phyloP scores from a whole-genome alignment of 2,113 vertebrate genomes.

The Piaya cayana region DNA sequence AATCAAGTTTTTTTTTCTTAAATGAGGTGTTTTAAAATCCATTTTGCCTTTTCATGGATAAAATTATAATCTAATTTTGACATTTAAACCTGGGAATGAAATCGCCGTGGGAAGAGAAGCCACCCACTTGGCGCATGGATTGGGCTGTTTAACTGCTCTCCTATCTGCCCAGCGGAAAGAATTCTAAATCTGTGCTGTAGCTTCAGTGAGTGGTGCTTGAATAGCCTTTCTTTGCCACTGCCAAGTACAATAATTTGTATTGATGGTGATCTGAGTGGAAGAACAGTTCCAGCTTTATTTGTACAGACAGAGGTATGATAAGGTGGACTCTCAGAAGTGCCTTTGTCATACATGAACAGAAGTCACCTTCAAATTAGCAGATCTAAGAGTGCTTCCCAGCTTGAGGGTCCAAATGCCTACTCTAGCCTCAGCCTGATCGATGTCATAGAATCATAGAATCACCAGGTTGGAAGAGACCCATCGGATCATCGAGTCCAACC shows the following conservation, averaged over 20 bases:
- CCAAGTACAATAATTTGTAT: not conserved
- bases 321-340: not conserved
- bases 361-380: not conserved
- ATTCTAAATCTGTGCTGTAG: slow-evolving; percentile 26
- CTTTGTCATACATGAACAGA: not conserved
- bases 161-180: slow-evolving; percentile 37
- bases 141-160: slow-evolving; percentile 7
- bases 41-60: slow-evolving; percentile 51
- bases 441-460: no score
- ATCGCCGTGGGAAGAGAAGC: slow-evolving; percentile 29
- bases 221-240: slow-evolving; percentile 19
- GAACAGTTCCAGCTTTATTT: not conserved
- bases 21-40: slow-evolving; percentile 13
- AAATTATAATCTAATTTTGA: slow-evolving; percentile 65
- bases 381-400: not conserved
- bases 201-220: slow-evolving; percentile 4
- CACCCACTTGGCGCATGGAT: slow-evolving; percentile 43
- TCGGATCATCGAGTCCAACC: no score
- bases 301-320: not conserved
- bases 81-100: slow-evolving; percentile 58
- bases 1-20: slow-evolving; percentile 1
- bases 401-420: not conserved
- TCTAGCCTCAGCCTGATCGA: not conserved
- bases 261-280: not conserved
- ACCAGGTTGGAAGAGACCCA: no score